Base-by-base conservation (phyloP, 2,888 invertebrate genomes). In the Drosophila stalkeri region DNA sequence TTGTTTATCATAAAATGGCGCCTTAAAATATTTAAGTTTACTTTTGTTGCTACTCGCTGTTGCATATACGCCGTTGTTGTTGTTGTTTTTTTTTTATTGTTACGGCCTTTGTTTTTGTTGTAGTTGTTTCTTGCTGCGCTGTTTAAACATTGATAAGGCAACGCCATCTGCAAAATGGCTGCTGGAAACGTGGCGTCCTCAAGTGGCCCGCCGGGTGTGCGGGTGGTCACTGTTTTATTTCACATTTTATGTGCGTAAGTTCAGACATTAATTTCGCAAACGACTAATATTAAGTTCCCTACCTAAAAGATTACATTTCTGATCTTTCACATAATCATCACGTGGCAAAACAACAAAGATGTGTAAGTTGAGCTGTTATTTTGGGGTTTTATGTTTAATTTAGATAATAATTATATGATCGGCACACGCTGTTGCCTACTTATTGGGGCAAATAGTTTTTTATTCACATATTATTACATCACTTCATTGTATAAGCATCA, bases 91-190 rank as follows among this genome's bases (percentile, higher is more conserved):
- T 20, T 33, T 11, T 46, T 54, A 20, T 39, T 37, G 46, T 27
- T 23, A 23, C 23, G 23, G 23, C 23, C 23, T 3, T 23, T 59
- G 46, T 12, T 37, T 18, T 11, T n/a, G 3, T 1, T 61, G 16
- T 18, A 47, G 44, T 31, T 64, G 52, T 49, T 68, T 63, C 61
- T 43, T 61, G 75, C 60, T 69, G 64, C 77, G 72, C 82, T 87
- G 82, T 81, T 87, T 87, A 83, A 83, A 83, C 88, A 83, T 84
- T 87, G 82, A 83, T 83, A 87, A 83, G 82, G 73, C 67, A 44
- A 49, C 16, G 46, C 46, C 60, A 71, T 62, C 49, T 74, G 64
- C 65, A 1, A 67, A 72, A 70, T 46, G 75, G 37, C 49, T 27
- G 23, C 43, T 39, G 55, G 31, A 44, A 41, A 18, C 23, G 52